Percentiles rank a stretch among this genome's conserved stretches.
phyloP scores from a whole-genome alignment of 2,888 invertebrate species.

The Tridacna crocea region DNA sequence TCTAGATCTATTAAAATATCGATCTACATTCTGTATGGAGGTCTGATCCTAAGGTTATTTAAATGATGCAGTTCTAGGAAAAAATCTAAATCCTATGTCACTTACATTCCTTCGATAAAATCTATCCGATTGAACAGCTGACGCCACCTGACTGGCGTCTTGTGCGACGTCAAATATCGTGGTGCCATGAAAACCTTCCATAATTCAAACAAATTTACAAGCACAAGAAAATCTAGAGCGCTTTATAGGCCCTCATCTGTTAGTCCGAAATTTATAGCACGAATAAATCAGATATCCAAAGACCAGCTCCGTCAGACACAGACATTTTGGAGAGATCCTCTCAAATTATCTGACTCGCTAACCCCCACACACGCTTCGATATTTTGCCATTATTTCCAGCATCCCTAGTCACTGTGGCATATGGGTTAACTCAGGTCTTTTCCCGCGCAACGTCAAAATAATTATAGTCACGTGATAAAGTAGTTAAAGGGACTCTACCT shows the following conservation, averaged over 20 bases:
- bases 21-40: no score
- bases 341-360: background rate
- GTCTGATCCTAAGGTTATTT: no score
- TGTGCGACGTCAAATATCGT: slow-evolving; percentile 75
- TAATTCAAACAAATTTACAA: background rate
- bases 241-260: background rate
- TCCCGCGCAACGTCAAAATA: slow-evolving; percentile 32
- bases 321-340: background rate
- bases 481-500: slow-evolving; percentile 4
- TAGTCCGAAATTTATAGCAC: background rate
- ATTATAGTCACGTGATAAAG: slow-evolving; percentile 13
- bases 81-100: background rate
- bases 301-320: background rate
- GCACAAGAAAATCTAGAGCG: background rate
- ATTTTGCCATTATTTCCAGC: background rate
- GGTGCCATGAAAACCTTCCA: slow-evolving; percentile 19
- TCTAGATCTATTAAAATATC: no score
- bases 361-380: background rate
- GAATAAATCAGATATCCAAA: slow-evolving; percentile 11
- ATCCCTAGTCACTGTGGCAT: background rate
- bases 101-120: slow-evolving; percentile 21
- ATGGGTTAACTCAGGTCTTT: slow-evolving; percentile 26
- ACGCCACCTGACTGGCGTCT: slow-evolving; percentile 73
- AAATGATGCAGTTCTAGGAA: no score
- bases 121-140: slow-evolving; percentile 49